Percentiles rank a stretch among this genome's conserved stretches.
Evolutionary conservation across 2,888 invertebrate genomes (phyloP).

Genomic region (Plebejus argus): DNA sequence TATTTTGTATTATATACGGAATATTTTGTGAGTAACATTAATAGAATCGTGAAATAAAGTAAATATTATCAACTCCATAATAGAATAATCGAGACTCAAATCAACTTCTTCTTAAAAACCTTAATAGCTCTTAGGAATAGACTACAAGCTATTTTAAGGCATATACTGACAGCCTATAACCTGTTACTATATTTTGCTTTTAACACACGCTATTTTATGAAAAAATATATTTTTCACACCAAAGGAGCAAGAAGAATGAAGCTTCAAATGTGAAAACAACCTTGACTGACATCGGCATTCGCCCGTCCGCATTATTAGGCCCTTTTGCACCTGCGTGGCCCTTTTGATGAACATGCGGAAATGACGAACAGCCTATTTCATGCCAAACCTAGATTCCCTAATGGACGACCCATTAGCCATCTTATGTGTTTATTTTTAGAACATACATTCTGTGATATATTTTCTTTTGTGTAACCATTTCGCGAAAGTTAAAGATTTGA

Average conservation of each 20-base stretch:
- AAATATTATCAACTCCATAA: background rate
- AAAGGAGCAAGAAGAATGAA: slow-evolving; percentile 35
- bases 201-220: too few relatives aligned
- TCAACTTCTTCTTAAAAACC: too few relatives aligned
- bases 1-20: background rate
- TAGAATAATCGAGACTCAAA: background rate
- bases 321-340: slow-evolving; percentile 41
- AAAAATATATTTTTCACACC: background rate
- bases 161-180: too few relatives aligned
- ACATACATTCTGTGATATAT: background rate
- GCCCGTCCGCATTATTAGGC: slow-evolving; percentile 43
- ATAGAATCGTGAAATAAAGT: background rate
- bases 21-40: background rate
- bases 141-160: background rate
- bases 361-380: slow-evolving; percentile 41
- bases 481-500: too few relatives aligned
- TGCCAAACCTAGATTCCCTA: slow-evolving; percentile 24
- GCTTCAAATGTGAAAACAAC: slow-evolving; percentile 37
- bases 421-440: background rate
- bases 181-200: too few relatives aligned
- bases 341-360: slow-evolving; percentile 41
- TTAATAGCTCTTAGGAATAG: background rate
- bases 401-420: slow-evolving; percentile 26
- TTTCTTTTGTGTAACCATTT: background rate
- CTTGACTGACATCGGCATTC: slow-evolving; percentile 42